Base-by-base conservation (phyloP, 92 coral and sea anemone genomes). In the Blastomussa wellsi region DNA sequence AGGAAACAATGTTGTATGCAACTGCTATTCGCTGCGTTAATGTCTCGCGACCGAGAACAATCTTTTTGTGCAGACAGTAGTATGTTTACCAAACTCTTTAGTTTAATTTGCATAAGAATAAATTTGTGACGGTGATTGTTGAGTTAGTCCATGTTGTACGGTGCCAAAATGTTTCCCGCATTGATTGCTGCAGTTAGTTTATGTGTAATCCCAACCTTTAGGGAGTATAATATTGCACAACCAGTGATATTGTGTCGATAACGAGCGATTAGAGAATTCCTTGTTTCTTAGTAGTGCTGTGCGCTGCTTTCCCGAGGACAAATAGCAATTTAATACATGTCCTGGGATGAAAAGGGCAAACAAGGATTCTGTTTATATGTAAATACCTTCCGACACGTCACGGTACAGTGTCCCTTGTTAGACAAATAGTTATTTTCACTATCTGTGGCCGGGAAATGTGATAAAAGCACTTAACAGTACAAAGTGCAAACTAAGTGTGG, bases 71-170 rank as follows among this genome's bases (percentile, higher is more conserved):
- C 74, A 83, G 87, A 83, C 87, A 83, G 87, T 74, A 74, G n/a
- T 26, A 24, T 83, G 74, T 83, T 83, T 83, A 74, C 81, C 12
- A 42, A 83, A 72, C 87, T 59, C 87, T 83, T 83, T 59, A 74
- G 87, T 75, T 29, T 83, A 35, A 83, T 83, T 83, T 83, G 87
- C 87, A 83, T 83, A 57, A 83, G 87, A 83, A 83, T 74, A 74
- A 64, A 57, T 74, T 60, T 42, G 41, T 75, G 87, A 74, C 80
- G 72, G 59, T 1, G 35, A 42, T 83, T 74, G 74, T 83, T 75
- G 80, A 57, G 79, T 32, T 57, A 17, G 74, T 52, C 14, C 72
- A 62, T 83, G 60, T 74, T 69, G 53, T 37, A 22, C 59, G 37
- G 44, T 59, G 62, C 71, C 48, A 16, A 55, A 57, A 83, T 83